Evolutionary conservation across 2,113 vertebrate species (phyloP).

Genomic region (Chloropsis cyanopogon): DNA sequence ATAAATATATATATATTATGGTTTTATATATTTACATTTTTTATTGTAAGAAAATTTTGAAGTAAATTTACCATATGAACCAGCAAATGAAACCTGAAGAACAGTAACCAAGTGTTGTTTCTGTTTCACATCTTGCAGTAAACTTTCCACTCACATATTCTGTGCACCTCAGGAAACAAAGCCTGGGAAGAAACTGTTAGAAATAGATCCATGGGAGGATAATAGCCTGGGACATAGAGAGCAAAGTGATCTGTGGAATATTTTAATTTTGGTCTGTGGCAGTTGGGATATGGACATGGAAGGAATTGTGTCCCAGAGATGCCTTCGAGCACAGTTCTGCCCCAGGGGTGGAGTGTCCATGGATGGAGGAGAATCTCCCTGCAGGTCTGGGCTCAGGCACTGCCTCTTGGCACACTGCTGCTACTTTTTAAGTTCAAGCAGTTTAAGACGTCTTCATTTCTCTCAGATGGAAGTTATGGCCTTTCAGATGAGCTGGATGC

Average conservation of each 20-base stretch:
- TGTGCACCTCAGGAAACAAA: background rate
- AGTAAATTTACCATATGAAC: background rate
- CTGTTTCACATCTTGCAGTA: background rate
- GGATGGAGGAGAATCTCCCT: background rate
- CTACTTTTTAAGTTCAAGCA: background rate
- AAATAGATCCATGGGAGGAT: background rate
- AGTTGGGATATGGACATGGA: background rate
- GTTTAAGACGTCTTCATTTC: background rate
- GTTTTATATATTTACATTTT: too few relatives aligned
- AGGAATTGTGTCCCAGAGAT: background rate
- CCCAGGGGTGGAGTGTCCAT: fast-evolving
- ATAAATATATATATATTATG: too few relatives aligned
- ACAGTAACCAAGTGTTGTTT: background rate
- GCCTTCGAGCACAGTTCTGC: background rate
- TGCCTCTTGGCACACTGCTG: background rate
- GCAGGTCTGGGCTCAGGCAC: background rate
- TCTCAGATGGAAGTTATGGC: background rate
- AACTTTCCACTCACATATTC: background rate
- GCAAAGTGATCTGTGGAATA: background rate
- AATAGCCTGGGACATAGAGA: background rate
- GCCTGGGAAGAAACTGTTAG: background rate
- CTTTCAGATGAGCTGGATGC: background rate
- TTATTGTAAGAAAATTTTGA: background rate
- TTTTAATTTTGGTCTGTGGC: background rate
- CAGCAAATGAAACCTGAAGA: background rate